A percentile compares a stretch with the other conserved stretches of the same genome.
Evolutionary conservation across 2,888 invertebrate species (phyloP).

Genomic region (Pseudococcus longispinus): DNA sequence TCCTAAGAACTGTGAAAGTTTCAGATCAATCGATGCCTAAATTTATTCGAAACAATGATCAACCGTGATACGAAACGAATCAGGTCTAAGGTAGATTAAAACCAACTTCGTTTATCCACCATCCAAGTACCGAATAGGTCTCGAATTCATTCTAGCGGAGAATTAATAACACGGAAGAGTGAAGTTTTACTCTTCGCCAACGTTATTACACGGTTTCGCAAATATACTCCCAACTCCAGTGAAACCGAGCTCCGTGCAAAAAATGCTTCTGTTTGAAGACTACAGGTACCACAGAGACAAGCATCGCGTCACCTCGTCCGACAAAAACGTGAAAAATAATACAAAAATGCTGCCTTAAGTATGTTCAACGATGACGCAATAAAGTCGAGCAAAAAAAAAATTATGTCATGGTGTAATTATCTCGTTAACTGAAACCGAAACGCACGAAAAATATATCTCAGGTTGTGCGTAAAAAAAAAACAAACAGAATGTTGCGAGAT

Average conservation of each 20-base stretch:
- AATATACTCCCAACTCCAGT: background rate
- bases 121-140: background rate
- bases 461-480: background rate
- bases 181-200: slow-evolving; percentile 33
- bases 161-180: slow-evolving; percentile 54
- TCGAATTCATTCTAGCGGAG: slow-evolving; percentile 46
- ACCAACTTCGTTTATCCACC: background rate
- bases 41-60: slow-evolving; percentile 7
- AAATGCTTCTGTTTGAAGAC: slow-evolving; percentile 1
- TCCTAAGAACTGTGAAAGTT: slow-evolving; percentile 10
- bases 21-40: background rate
- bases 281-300: background rate
- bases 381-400: background rate
- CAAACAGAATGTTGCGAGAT: background rate
- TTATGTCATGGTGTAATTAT: slow-evolving; percentile 20
- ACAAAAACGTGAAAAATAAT: slow-evolving; percentile 11
- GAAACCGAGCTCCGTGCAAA: slow-evolving; percentile 9
- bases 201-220: slow-evolving; percentile 48
- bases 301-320: background rate
- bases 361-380: background rate
- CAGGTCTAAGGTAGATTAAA: slow-evolving; percentile 12
- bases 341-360: background rate
- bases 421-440: slow-evolving; percentile 9
- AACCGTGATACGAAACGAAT: slow-evolving; percentile 36
- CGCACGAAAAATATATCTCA: background rate